These are phyloP conservation scores for Apodemia hepburni DNA, from an alignment of 2,888 invertebrate genomes.

Conservation along the genomic window DNA sequence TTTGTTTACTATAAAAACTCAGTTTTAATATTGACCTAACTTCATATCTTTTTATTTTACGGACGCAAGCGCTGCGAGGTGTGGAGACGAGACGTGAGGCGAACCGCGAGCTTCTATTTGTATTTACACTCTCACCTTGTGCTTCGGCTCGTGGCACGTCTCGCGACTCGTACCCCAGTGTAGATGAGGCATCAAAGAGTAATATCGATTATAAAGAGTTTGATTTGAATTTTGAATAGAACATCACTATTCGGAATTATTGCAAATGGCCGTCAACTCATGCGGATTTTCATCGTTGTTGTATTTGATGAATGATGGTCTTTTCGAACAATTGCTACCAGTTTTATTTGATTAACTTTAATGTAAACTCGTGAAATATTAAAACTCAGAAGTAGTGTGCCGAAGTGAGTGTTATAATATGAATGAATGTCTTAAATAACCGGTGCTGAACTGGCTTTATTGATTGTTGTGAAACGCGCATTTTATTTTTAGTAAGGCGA, in stretches of 20 bases:
- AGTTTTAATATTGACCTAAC: no score
- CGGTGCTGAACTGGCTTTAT: neutral
- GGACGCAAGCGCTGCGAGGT: no score
- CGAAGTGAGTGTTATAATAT: slow-evolving; percentile 17
- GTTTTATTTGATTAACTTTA: neutral
- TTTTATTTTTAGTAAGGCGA: slow-evolving; percentile 43
- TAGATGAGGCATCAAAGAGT: no score
- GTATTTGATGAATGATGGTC: neutral
- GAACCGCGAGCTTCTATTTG: no score
- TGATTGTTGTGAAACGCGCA: slow-evolving; percentile 26
- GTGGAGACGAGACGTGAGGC: no score
- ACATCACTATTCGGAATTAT: slow-evolving; percentile 21
- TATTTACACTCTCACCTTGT: no score
- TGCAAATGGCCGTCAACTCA: slow-evolving; percentile 52
- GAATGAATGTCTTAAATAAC: neutral
- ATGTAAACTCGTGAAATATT: neutral
- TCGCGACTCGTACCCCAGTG: no score
- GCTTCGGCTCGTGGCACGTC: no score
- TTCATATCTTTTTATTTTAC: no score
- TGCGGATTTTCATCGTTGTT: neutral
- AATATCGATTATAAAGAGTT: no score
- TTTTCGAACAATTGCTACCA: neutral
- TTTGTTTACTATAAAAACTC: no score
- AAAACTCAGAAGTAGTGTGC: neutral
- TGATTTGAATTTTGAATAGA: no score